Percentiles rank a stretch among this genome's conserved stretches.
Evolutionary conservation across 2,113 vertebrate genomes (phyloP).

Genomic region (Ochotona curzoniae): DNA sequence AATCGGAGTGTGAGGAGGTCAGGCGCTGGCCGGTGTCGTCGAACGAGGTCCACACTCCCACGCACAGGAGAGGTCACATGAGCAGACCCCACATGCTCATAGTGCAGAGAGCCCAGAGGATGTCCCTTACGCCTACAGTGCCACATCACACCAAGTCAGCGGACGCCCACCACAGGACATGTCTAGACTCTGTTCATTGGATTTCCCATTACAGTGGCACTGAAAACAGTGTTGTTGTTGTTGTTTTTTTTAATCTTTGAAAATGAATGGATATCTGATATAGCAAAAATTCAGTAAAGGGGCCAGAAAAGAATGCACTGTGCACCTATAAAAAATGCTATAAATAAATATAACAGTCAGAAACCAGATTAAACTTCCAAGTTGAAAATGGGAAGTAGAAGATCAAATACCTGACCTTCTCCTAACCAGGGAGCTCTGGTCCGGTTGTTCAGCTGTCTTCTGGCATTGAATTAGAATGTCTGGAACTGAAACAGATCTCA

Average conservation of each 20-base stretch:
- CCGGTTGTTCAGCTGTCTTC: neutral
- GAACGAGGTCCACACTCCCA: too few species aligned
- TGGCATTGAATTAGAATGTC: neutral
- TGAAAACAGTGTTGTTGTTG: neutral
- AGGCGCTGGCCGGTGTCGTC: neutral
- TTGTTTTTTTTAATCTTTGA: slow-evolving; percentile 16
- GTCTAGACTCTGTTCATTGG: slow-evolving; percentile 65
- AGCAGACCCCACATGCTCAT: neutral
- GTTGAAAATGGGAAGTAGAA: slow-evolving; percentile 16
- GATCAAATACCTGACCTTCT: neutral
- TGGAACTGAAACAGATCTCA: neutral
- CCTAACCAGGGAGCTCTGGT: neutral
- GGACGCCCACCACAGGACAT: neutral
- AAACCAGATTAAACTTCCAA: slow-evolving; percentile 54
- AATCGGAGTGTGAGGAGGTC: neutral
- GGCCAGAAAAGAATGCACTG: slow-evolving; percentile 54
- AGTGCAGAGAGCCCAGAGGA: neutral
- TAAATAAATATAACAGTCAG: slow-evolving; percentile 70
- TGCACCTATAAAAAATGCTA: slow-evolving; percentile 58
- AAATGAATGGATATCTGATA: slow-evolving; percentile 65
- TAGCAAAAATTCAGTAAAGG: slow-evolving; percentile 59
- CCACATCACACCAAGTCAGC: neutral
- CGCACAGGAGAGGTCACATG: accelerated
- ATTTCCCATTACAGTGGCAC: slow-evolving; percentile 64
- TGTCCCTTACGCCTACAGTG: neutral